Percentiles rank a stretch among this genome's conserved stretches.
Conservation (phyloP, 2,888 invertebrate genomes). For the Biston betularia region DNA sequence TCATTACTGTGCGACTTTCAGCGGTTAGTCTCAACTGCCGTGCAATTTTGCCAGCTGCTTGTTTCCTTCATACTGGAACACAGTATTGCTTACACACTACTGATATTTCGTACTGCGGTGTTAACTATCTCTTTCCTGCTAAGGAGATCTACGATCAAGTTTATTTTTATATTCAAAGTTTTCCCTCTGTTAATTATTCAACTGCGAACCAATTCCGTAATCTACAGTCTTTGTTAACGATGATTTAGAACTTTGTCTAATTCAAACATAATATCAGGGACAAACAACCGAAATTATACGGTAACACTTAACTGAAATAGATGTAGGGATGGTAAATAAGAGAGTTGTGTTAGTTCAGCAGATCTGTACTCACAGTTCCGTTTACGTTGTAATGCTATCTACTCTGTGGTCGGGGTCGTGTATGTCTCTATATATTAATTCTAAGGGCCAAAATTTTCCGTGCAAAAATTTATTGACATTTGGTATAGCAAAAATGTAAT, state of each 20-base stretch:
- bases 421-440: neutral
- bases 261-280: conserved; percentile 42
- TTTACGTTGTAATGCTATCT: neutral
- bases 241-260: conserved; percentile 39
- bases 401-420: neutral
- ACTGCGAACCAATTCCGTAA: conserved; percentile 21
- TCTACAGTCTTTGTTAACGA: conserved; percentile 40
- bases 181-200: neutral
- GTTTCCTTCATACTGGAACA: no score
- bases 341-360: conserved; percentile 2
- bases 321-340: conserved; percentile 26
- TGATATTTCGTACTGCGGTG: no score
- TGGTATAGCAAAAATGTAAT: no score
- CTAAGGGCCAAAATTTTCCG: no score
- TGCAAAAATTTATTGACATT: neutral
- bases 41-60: no score
- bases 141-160: neutral
- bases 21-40: no score
- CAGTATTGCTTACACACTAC: no score
- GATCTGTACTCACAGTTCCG: neutral
- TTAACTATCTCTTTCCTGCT: no score
- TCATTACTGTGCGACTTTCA: no score
- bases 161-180: no score
- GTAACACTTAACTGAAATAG: conserved; percentile 34
- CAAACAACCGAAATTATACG: conserved; percentile 33